These are phyloP conservation scores for Pteromalus puparum DNA, from an alignment of 1,140 invertebrate genomes.

Conservation along the genomic window DNA sequence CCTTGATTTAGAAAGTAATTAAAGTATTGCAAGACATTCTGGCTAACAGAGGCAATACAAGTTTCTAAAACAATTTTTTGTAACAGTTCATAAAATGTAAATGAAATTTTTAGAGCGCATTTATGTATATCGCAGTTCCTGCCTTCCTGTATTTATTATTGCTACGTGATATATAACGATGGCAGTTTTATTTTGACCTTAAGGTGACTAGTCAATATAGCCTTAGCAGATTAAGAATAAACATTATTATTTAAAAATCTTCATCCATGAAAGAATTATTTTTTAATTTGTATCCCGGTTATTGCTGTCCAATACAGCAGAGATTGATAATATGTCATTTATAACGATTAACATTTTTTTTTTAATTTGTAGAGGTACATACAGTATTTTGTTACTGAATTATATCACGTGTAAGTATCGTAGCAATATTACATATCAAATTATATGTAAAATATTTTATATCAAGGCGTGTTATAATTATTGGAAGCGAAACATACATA, in stretches of 20 bases:
- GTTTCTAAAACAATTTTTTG: too few species aligned
- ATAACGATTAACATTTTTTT: too few species aligned
- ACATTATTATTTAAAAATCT: not conserved
- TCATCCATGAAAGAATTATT: too few species aligned
- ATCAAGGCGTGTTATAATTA: not conserved
- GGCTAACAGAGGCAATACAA: too few species aligned
- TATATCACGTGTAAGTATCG: not conserved
- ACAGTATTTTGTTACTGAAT: not conserved
- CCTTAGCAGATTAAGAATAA: not conserved
- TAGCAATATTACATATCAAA: not conserved
- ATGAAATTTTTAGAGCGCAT: not conserved
- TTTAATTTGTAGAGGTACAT: not conserved
- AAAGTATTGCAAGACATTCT: too few species aligned
- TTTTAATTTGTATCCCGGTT: too few species aligned
- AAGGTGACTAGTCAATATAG: not conserved
- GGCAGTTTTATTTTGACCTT: not conserved
- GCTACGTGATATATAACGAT: not conserved
- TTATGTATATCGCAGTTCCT: not conserved
- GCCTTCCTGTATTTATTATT: not conserved
- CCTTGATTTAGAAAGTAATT: too few species aligned
- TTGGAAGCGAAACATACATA: too few species aligned
- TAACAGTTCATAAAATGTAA: too few species aligned
- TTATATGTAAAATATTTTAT: not conserved
- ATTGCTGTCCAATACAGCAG: not conserved
- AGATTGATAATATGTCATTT: not conserved